These are phyloP conservation scores for Lytechinus variegatus DNA, from an alignment of 35 echinoderm and acorn worm species.

Conservation along the genomic window DNA sequence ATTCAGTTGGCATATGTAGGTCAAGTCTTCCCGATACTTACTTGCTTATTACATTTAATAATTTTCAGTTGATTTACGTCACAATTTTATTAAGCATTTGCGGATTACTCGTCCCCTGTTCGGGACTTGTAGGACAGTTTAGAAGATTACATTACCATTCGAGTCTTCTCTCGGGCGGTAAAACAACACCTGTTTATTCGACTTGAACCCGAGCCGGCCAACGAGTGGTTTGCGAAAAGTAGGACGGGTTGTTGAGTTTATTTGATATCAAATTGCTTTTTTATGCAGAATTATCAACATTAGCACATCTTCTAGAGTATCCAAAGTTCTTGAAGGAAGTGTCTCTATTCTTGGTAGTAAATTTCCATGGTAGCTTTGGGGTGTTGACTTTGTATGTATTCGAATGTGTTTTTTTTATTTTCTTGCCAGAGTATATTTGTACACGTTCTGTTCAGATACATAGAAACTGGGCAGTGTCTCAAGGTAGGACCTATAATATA, in stretches of 20 bases:
- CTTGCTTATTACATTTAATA: not conserved
- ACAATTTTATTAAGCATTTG: not conserved
- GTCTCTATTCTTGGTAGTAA: too few relatives aligned
- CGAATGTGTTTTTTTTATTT: too few relatives aligned
- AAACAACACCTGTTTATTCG: constrained; percentile 18
- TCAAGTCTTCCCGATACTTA: too few relatives aligned
- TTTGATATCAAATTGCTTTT: not conserved
- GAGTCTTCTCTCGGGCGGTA: not conserved
- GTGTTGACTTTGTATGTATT: too few relatives aligned
- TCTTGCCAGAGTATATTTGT: too few relatives aligned
- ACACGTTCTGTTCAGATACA: too few relatives aligned
- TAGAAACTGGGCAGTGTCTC: too few relatives aligned
- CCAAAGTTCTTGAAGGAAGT: not conserved
- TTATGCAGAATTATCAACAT: not conserved
- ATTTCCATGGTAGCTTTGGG: too few relatives aligned
- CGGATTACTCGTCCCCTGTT: not conserved
- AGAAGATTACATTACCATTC: not conserved
- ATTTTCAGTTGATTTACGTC: not conserved
- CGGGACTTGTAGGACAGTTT: not conserved
- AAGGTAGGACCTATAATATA: too few relatives aligned
- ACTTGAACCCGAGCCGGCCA: not conserved
- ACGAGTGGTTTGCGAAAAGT: not conserved
- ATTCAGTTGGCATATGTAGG: too few relatives aligned
- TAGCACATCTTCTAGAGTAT: not conserved
- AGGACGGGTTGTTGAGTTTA: not conserved